Evolutionary conservation across 2,797 vertebrate species (phyloP).

Genomic region (Acridotheres tristis): DNA sequence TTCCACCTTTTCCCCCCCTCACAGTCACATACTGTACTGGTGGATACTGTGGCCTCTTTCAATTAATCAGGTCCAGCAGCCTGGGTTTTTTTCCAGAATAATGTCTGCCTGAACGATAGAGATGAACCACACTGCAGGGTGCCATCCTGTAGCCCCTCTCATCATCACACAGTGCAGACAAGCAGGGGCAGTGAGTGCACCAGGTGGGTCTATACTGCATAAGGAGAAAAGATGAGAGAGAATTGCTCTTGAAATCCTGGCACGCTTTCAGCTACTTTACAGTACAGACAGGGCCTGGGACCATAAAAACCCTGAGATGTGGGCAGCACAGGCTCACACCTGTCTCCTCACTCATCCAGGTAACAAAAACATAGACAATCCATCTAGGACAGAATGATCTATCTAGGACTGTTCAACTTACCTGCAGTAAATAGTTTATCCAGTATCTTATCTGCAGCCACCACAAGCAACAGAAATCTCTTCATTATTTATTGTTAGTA

Average conservation of each 20-base stretch:
- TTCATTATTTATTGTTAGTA: constrained; percentile 61
- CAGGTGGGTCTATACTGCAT: rapidly evolving
- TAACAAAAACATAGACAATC: not conserved
- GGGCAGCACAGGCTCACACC: not conserved
- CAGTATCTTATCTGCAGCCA: constrained; percentile 15
- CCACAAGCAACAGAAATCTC: constrained; percentile 42
- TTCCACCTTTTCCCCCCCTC: not conserved
- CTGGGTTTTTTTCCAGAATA: not conserved
- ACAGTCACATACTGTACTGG: rapidly evolving
- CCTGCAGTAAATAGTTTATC: constrained; percentile 43
- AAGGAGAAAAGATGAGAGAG: not conserved
- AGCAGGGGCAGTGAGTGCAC: not conserved
- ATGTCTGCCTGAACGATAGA: not conserved
- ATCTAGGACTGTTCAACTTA: not conserved
- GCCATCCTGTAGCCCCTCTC: not conserved
- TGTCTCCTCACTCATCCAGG: not conserved
- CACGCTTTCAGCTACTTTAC: not conserved
- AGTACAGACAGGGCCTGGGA: not conserved
- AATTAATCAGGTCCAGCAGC: not conserved
- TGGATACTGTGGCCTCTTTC: not conserved
- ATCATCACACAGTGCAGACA: no score
- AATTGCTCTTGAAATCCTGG: not conserved
- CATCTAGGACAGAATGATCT: not conserved
- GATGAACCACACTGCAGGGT: not conserved
- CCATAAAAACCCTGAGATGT: not conserved